Base-by-base conservation (phyloP, 2,888 invertebrate species). In the Sipunculus nudus region DNA sequence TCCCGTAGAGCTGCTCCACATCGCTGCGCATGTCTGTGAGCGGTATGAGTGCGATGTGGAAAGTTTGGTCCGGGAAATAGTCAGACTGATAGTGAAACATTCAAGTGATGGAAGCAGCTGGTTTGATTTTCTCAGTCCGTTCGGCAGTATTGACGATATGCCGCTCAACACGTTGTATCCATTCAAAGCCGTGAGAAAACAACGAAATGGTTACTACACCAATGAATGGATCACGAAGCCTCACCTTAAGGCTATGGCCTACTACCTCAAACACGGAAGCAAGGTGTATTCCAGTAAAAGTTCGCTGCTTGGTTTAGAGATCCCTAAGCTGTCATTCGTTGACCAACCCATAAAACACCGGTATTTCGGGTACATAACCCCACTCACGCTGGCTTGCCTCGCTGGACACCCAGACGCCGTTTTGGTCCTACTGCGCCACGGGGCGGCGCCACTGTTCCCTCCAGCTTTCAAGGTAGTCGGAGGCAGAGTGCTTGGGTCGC, bases 91-190 rank as follows among this genome's bases (percentile, higher is more conserved):
- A 23, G 25, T 43, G 19, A 23, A 25, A 16, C 43, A 25, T 13
- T 23, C 25, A 2, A 26, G 43, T 16, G 25, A 43, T 26, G 26
- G 25, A 13, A 43, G 26, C 43, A 26, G 26, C 2, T 43, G 43
- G 43, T 43, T 43, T 16, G 43, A 43, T 10, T 43, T 43, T 26
- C 43, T 43, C 43, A 43, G 26, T 26, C 43, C 43, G 19, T 43
- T 43, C 21, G 43, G 43, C 43, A 43, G 23, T 26, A 26, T 43
- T 10, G 43, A 26, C 3, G 13, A 10, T 26, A 23, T 43, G 43
- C 10, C 43, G 0, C 25, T 25, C 43, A 43, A 26, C 43, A 43
- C 25, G 8, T 26, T 43, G 16, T 43, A 43, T 16, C 43, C 43
- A 13, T 43, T 25, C 21, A n/a, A n/a, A n/a, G n/a, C n/a, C n/a